Evolutionary conservation across 2,113 vertebrate species (phyloP).

Genomic region (Salminus brasiliensis): DNA sequence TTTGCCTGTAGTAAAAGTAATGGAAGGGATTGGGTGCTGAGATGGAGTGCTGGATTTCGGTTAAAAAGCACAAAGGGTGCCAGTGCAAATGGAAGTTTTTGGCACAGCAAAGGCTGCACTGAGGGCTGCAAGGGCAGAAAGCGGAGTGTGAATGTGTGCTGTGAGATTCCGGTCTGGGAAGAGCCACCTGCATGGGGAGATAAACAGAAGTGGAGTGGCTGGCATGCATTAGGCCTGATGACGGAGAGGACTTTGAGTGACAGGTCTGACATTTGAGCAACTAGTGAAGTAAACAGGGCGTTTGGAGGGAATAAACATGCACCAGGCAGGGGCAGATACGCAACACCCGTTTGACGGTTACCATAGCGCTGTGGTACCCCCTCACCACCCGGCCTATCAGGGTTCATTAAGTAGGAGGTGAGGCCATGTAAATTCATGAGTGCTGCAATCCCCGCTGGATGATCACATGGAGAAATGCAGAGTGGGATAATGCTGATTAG

Average conservation of each 20-base stretch:
- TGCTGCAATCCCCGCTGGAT: neutral
- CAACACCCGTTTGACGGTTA: neutral
- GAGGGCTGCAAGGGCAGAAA: conserved; percentile 8
- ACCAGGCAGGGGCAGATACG: neutral
- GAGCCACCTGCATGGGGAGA: conserved; percentile 67
- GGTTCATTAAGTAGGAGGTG: conserved; percentile 10
- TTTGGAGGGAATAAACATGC: conserved; percentile 69
- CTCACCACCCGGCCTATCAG: neutral
- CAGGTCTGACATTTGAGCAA: conserved; percentile 76
- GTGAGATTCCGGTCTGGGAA: conserved; percentile 28
- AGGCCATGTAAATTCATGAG: conserved; percentile 33
- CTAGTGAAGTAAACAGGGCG: conserved; percentile 71
- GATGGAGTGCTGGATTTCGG: neutral
- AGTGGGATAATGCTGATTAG: conserved; percentile 15
- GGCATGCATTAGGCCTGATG: conserved; percentile 61
- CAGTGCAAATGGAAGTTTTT: neutral
- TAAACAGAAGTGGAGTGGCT: conserved; percentile 65
- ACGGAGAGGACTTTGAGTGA: conserved; percentile 67
- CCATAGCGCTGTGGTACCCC: neutral
- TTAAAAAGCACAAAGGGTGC: neutral
- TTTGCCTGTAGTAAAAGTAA: too few species aligned
- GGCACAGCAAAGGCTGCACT: neutral
- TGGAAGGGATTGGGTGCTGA: too few species aligned
- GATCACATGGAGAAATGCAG: conserved; percentile 6
- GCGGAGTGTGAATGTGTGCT: neutral